Evolutionary conservation across 2,797 vertebrate species (phyloP), one percentile per base, ranked within the genome.

Genomic region (Malurus splendens): DNA sequence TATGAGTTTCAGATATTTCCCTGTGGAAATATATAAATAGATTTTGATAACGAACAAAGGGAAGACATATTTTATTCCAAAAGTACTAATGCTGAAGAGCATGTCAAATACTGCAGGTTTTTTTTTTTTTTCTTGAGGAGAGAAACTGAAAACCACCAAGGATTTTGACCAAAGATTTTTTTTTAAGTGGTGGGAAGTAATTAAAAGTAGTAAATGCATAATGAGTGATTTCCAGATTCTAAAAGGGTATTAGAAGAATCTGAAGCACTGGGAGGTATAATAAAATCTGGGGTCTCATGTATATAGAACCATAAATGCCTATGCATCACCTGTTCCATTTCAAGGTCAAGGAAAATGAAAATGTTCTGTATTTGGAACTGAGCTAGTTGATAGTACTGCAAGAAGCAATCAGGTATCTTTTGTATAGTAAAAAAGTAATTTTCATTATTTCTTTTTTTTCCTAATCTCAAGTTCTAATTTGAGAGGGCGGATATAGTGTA

Each of bases 1-100:
- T 77, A 62, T 82, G 70, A 85, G 30, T 68, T 71, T 82, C 78
- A 62, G 75, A 71, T 91, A 90, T 91, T 94, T 95, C 94, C 93
- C 94, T 80, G 9, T 81, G 90, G 93, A 89, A 87, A 90, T 89
- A 75, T 59, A 85, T 68, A 90, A 93, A 95, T 91, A 94, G 91
- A 86, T 93, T 85, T 91, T 85, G 89, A 89, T 89, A 92, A 80
- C 0, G 51, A 95, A 91, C 82, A 94, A 91, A 91, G 59, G 38
- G 41, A 91, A 91, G 38, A 90, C 42, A 33, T 85, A 68, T 93
- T 91, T 89, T 93, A 91, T 75, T 91, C 65, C 36, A 52, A 36
- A 93, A 82, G 44, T 61, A 55, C n/a, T 82, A 80, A 61, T 72
- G 86, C 88, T 94, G 91, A 93, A 91, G 82, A 84, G 82, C 72